Evolutionary conservation across 2,113 vertebrate genomes (phyloP), one percentile per base, ranked within the genome.

Genomic region (Microtus pennsylvanicus): DNA sequence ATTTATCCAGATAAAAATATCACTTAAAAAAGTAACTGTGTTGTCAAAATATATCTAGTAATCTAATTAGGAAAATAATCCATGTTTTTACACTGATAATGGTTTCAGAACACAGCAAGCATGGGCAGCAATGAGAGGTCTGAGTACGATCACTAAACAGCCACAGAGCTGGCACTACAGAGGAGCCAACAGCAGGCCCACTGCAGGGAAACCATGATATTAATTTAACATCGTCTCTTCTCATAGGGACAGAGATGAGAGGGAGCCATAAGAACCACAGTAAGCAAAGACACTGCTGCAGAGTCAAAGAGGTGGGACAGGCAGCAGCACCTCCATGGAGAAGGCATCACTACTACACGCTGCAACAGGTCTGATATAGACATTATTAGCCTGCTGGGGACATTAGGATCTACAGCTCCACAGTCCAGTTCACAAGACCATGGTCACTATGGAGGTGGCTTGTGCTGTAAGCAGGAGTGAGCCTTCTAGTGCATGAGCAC

Each of bases 231-330:
- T 3, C 13, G 13, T 22, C 45, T 7, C 30, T 19, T 38, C n/a
- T 55, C 52, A 88, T 0, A 30, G 28, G 47, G 35, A 65, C 24
- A 21, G 63, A 38, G 4, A 45, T 1, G 30, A 16, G 69, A 74
- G 38, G 19, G 38, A 55, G 35, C 5, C 1, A 5, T 0, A 4
- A 45, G n/a, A 52, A 45, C 7, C 7, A 0, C 1, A 35, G 75
- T 72, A 21, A 0, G 0, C 24, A 50, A 45, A 55, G 63, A 45
- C 0, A 14, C 33, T 55, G 4, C 45, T 8, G 24, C 0, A 1
- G 86, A 22, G 24, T 47, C 88, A 58, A 45, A 86, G 65, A 76
- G 13, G 24, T 0, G 5, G 33, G 33, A 26, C 2, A 1, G 0
- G 38, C 35, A n/a, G 16, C 75, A n/a, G 63, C 42, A 38, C n/a